Percentiles rank a stretch among this genome's conserved stretches.
phyloP scores from a whole-genome alignment of 2,888 invertebrate species.

The Archips xylosteana region DNA sequence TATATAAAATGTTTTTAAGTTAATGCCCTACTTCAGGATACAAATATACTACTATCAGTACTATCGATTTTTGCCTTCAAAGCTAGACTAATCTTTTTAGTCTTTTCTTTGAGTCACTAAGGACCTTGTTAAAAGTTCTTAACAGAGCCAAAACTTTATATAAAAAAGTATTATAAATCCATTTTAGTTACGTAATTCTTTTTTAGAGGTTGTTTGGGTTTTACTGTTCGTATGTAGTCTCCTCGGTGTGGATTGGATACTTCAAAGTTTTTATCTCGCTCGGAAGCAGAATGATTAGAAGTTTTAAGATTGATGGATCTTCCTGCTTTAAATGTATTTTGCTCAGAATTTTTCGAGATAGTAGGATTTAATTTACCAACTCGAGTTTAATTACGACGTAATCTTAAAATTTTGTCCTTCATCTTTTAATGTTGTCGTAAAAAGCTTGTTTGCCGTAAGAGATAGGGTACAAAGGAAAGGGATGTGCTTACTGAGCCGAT shows the following conservation, averaged over 20 bases:
- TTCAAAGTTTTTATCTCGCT: slow-evolving; percentile 59
- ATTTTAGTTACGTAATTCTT: slow-evolving; percentile 20
- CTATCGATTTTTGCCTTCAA: background rate
- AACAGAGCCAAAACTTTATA: slow-evolving; percentile 14
- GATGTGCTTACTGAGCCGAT: slow-evolving; percentile 29
- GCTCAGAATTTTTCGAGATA: slow-evolving; percentile 52
- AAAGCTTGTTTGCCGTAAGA: slow-evolving; percentile 28
- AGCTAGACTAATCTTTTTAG: background rate
- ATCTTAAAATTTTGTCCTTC: slow-evolving; percentile 21
- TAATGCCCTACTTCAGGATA: background rate
- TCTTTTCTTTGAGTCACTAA: slow-evolving; percentile 1
- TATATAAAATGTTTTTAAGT: background rate
- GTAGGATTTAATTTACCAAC: slow-evolving; percentile 58
- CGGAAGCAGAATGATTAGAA: slow-evolving; percentile 68
- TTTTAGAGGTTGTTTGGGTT: slow-evolving; percentile 12
- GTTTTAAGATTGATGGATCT: slow-evolving; percentile 76
- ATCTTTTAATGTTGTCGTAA: slow-evolving; percentile 17
- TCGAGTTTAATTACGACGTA: slow-evolving; percentile 50
- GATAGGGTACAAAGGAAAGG: slow-evolving; percentile 11
- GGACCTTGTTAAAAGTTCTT: slow-evolving; percentile 30
- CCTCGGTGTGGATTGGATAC: slow-evolving; percentile 42
- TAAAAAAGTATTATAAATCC: slow-evolving; percentile 17
- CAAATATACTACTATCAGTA: background rate
- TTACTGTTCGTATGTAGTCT: slow-evolving; percentile 28
- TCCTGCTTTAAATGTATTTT: slow-evolving; percentile 59